Evolutionary conservation across 2,113 vertebrate species (phyloP), one percentile per base, ranked within the genome.

Genomic region (Pterophyllum scalare): DNA sequence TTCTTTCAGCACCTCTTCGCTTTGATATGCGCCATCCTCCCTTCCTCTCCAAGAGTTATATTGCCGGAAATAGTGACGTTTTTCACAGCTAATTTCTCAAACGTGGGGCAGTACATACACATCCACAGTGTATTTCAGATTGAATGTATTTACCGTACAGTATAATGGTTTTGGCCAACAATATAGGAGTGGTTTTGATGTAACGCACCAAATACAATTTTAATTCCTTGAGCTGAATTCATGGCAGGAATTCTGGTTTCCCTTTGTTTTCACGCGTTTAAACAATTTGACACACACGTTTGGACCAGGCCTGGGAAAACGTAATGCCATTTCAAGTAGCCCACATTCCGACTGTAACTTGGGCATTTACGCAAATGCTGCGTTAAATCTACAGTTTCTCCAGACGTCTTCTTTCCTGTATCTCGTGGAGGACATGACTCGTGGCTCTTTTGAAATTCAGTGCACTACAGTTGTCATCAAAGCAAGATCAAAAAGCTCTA

Each of bases 11-110:
- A 97, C 97, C 95, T 96, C 89, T 93, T 67, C 60, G 93, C 96
- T 98, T 98, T 99, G 97, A 98, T 97, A 97, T 98, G 97, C 97
- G 97, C 83, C 88, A 94, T 81, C 74, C 91, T 93, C 94, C 95
- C 94, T 97, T 97, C 96, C 96, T 97, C 95, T 96, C 93, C 85
- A 75, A 91, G 92, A 94, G 94, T 97, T 97, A 96, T 97, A 96
- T 96, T 96, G 91, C 96, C 91, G 93, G 96, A 96, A 97, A 96
- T 94, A 95, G 96, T 96, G 96, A 94, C 86, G 87, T 94, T 96
- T 96, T 97, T 97, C 96, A 97, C 97, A 97, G 96, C 96, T 96
- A 95, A 95, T 94, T 60, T 59, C 60, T 70, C 77, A 52, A 74
- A 61, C 61, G 7, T 59, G 54, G 75, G 74, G 46, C 3, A 20